A percentile compares a stretch with the other conserved stretches of the same genome.
These are phyloP conservation scores for Coenonympha glycerion DNA, from an alignment of 2,888 invertebrate species.

Conservation along the genomic window DNA sequence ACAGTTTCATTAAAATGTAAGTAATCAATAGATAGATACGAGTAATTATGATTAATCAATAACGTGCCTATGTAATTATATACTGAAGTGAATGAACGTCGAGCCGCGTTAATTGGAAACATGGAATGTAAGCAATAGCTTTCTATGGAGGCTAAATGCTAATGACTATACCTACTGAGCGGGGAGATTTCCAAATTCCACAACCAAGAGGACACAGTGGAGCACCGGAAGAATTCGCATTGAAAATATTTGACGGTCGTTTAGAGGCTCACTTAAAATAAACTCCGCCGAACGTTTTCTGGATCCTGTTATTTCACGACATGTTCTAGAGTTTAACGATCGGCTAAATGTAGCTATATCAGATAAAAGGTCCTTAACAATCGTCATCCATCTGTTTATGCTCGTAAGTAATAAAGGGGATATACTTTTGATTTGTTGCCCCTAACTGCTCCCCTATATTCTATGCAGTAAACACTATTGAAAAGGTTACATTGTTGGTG, in stretches of 20 bases:
- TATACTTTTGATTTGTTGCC: too few relatives aligned
- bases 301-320: neutral
- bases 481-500: too few relatives aligned
- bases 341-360: too few relatives aligned
- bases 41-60: too few relatives aligned
- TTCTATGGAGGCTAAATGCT: slow-evolving; percentile 3
- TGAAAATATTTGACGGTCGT: slow-evolving; percentile 5
- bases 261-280: neutral
- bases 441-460: too few relatives aligned
- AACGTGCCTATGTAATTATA: too few relatives aligned
- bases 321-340: neutral
- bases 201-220: neutral
- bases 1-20: too few relatives aligned
- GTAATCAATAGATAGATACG: too few relatives aligned
- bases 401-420: too few relatives aligned
- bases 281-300: neutral
- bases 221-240: slow-evolving; percentile 2
- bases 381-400: too few relatives aligned
- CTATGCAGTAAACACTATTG: too few relatives aligned
- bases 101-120: neutral
- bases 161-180: neutral
- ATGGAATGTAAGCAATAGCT: neutral
- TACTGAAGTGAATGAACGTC: neutral
- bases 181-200: slow-evolving; percentile 2
- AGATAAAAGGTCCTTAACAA: too few relatives aligned